phyloP scores from a whole-genome alignment of 37 sponge, comb jelly and placozoan species.

The Bolinopsis microptera region DNA sequence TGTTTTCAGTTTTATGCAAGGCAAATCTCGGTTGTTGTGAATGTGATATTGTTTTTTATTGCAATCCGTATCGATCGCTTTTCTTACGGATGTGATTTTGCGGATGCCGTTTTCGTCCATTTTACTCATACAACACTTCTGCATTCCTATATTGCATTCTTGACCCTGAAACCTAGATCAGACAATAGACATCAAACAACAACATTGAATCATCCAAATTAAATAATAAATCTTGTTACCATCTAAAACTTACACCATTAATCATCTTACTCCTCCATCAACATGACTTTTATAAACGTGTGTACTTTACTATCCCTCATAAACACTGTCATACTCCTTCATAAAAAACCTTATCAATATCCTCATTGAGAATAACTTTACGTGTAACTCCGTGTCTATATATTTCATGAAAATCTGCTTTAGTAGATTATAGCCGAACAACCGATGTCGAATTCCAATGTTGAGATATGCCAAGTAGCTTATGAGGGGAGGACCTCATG shows the following conservation, averaged over 20 bases:
- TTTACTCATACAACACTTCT: too few species aligned
- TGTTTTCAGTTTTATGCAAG: neutral
- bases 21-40: neutral
- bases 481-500: neutral
- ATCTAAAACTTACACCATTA: neutral
- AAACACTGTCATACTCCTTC: neutral
- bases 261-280: neutral
- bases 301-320: too few species aligned
- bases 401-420: neutral
- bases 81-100: too few species aligned
- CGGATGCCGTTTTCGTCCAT: too few species aligned
- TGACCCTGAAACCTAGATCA: neutral
- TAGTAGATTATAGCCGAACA: neutral
- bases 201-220: neutral
- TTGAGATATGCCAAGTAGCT: neutral
- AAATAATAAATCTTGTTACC: neutral
- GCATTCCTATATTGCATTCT: neutral
- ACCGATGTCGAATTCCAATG: neutral
- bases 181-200: neutral
- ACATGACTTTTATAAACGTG: too few species aligned
- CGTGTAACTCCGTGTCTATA: too few species aligned
- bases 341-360: neutral
- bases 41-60: too few species aligned
- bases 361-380: too few species aligned
- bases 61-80: too few species aligned